Evolutionary conservation across 2,888 invertebrate genomes (phyloP).

Genomic region (Teleogryllus oceanicus): DNA sequence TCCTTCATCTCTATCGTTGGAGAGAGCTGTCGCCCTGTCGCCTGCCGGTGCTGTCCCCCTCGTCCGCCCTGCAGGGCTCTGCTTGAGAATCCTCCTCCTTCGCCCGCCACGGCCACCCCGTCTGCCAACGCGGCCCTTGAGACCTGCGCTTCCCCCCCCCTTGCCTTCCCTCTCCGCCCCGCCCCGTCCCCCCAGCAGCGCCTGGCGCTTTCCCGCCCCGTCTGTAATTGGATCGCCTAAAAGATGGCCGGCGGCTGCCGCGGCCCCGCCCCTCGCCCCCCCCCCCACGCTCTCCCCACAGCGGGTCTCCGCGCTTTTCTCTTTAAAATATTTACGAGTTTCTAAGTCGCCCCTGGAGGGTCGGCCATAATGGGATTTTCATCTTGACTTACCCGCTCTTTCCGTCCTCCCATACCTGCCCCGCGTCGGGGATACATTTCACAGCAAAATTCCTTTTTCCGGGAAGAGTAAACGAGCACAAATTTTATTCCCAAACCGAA

Average conservation of each 20-base stretch:
- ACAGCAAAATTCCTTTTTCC: background rate
- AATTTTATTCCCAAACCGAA: background rate
- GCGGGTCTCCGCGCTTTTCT: background rate
- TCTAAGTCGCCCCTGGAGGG: background rate
- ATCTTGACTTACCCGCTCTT: background rate
- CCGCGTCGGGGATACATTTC: background rate
- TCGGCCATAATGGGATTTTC: conserved; percentile 1
- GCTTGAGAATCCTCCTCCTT: too few species aligned
- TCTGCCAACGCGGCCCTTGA: background rate
- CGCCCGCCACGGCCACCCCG: too few species aligned
- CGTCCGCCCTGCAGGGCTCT: too few species aligned
- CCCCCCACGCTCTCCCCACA: background rate
- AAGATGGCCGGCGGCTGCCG: background rate
- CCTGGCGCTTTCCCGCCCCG: background rate
- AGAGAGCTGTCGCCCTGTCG: too few species aligned
- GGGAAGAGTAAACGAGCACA: background rate
- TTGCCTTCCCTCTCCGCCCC: background rate
- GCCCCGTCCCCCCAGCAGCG: background rate
- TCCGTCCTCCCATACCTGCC: background rate
- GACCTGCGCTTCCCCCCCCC: background rate
- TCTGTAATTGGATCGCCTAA: conserved; percentile 18
- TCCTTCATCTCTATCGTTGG: too few species aligned
- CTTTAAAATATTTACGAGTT: conserved; percentile 18
- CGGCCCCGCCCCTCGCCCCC: background rate
- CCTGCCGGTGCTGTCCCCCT: too few species aligned